Conservation (phyloP, 1,140 invertebrate species). For the Acromyrmex charruanus region DNA sequence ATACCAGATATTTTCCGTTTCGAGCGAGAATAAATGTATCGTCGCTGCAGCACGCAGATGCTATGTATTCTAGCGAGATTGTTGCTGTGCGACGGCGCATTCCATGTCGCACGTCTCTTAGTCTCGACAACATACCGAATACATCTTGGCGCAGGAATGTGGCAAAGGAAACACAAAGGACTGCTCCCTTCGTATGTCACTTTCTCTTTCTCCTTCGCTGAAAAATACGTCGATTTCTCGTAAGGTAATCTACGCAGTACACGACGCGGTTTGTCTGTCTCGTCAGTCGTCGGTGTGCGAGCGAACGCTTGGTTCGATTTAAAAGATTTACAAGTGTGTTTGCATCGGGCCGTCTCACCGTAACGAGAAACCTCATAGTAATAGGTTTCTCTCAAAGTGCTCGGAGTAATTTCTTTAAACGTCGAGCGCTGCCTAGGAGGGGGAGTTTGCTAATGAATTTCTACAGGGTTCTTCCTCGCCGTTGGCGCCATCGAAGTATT, state of each 20-base stretch:
- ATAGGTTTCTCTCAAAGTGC: constrained; percentile 8
- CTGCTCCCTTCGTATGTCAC: neutral
- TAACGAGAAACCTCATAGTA: constrained; percentile 2
- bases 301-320: neutral
- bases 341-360: neutral
- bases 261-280: neutral
- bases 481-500: constrained; percentile 62
- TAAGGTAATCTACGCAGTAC: neutral
- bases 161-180: neutral
- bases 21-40: neutral
- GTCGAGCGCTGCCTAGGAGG: neutral
- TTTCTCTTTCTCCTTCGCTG: neutral
- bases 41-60: neutral
- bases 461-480: neutral
- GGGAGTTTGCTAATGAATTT: constrained; percentile 71
- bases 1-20: neutral
- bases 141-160: constrained; percentile 22
- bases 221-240: constrained; percentile 27
- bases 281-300: neutral
- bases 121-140: constrained; percentile 35
- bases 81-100: constrained; percentile 1
- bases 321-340: constrained; percentile 1
- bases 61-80: constrained; percentile 6
- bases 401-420: constrained; percentile 53
- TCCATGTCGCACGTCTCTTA: constrained; percentile 28